Conservation (phyloP, 2,888 invertebrate genomes). For the Carterocephalus palaemon region DNA sequence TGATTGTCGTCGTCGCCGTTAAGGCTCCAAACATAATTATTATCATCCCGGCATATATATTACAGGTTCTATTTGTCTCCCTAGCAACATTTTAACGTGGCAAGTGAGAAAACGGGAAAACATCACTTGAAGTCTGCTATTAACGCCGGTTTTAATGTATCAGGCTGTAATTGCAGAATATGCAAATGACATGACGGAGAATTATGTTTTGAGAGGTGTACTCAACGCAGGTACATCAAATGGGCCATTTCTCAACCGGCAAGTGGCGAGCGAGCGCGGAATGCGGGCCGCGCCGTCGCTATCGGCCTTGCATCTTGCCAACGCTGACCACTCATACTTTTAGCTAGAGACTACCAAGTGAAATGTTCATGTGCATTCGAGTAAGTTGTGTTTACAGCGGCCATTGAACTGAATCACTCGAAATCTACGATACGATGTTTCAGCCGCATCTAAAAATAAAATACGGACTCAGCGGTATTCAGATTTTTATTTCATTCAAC, state of each 20-base stretch:
- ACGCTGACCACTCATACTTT: slow-evolving; percentile 61
- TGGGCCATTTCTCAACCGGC: slow-evolving; percentile 68
- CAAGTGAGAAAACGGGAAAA: too few relatives aligned
- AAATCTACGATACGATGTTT: slow-evolving; percentile 25
- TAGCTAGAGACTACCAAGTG: slow-evolving; percentile 31
- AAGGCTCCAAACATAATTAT: too few relatives aligned
- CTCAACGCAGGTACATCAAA: slow-evolving; percentile 51
- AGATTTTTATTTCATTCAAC: slow-evolving; percentile 17
- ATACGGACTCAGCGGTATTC: slow-evolving; percentile 6
- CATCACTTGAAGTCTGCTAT: slow-evolving; percentile 3
- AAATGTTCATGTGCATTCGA: slow-evolving; percentile 24
- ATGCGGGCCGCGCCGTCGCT: slow-evolving; percentile 60
- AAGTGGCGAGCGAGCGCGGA: slow-evolving; percentile 55
- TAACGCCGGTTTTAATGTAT: slow-evolving; percentile 5
- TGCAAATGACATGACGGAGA: slow-evolving; percentile 27
- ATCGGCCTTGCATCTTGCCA: slow-evolving; percentile 73
- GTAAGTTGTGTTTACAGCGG: slow-evolving; percentile 26
- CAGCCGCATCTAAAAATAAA: slow-evolving; percentile 22
- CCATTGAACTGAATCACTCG: slow-evolving; percentile 30
- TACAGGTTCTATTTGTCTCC: too few relatives aligned
- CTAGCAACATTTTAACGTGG: too few relatives aligned
- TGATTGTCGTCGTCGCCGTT: too few relatives aligned
- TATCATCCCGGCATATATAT: too few relatives aligned
- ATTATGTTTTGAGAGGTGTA: slow-evolving; percentile 36
- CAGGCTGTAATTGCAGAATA: slow-evolving; percentile 12